phyloP scores from a whole-genome alignment of 2,113 vertebrate species.

The Paraplagusia blochii region DNA sequence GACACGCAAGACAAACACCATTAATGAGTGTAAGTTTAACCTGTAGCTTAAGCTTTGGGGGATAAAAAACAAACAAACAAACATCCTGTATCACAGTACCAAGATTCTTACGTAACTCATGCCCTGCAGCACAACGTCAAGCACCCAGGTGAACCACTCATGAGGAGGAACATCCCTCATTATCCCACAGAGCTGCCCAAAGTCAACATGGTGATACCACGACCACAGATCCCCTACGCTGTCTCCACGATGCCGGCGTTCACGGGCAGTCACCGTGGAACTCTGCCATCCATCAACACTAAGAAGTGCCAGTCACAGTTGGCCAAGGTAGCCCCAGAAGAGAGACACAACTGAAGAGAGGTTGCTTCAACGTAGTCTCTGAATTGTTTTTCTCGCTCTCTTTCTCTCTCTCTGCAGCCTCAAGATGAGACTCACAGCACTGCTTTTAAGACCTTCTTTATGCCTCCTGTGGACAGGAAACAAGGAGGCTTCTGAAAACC shows the following conservation, averaged over 20 bases:
- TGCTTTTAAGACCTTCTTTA: constrained; percentile 67
- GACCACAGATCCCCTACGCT: constrained; percentile 62
- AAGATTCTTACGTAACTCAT: not conserved
- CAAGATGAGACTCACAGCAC: constrained; percentile 67
- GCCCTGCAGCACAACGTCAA: constrained; percentile 67
- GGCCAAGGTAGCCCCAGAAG: constrained; percentile 69
- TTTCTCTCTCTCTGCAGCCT: constrained; percentile 71
- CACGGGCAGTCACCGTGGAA: constrained; percentile 48
- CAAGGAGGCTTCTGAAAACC: constrained; percentile 70
- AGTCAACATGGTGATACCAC: constrained; percentile 64
- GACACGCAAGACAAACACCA: constrained; percentile 55
- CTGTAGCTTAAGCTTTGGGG: not conserved
- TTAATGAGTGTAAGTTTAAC: constrained; percentile 55
- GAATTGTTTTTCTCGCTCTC: not conserved
- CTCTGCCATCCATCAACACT: constrained; percentile 64
- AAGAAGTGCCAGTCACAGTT: constrained; percentile 70
- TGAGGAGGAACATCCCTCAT: constrained; percentile 42
- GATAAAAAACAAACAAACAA: not conserved
- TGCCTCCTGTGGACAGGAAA: constrained; percentile 74
- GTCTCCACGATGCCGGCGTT: constrained; percentile 55
- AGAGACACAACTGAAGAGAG: not conserved
- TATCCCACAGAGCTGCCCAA: constrained; percentile 72
- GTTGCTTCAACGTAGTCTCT: not conserved
- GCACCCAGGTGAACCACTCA: constrained; percentile 53
- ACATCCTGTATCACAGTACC: not conserved